A percentile compares a stretch with the other conserved stretches of the same genome.
These are phyloP conservation scores for Anseranas semipalmata DNA, from an alignment of 2,113 vertebrate genomes.

Conservation along the genomic window DNA sequence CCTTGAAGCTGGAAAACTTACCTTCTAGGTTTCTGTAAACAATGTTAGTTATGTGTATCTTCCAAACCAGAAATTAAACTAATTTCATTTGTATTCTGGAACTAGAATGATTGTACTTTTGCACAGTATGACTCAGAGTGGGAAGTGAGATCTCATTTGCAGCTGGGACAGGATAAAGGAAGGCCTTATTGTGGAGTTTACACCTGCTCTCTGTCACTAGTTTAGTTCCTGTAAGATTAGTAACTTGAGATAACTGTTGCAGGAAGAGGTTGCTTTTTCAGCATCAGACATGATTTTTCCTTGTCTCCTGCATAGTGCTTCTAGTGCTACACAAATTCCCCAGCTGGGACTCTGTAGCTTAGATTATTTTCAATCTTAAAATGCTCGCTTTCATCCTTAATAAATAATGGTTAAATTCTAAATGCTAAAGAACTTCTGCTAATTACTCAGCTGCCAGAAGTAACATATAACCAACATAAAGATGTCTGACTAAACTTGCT, in stretches of 20 bases:
- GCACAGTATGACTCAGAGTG: background rate
- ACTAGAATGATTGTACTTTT: background rate
- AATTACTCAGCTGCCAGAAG: fast-evolving
- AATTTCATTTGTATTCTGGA: background rate
- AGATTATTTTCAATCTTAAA: background rate
- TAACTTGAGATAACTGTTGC: background rate
- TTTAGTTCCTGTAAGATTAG: background rate
- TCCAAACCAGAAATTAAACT: background rate
- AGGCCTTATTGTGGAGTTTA: background rate
- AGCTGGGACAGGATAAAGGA: background rate
- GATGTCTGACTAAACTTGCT: background rate
- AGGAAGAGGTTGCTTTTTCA: background rate
- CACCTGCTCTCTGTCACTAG: background rate
- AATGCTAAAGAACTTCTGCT: background rate
- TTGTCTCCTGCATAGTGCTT: background rate
- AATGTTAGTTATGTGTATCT: background rate
- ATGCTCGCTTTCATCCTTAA: background rate
- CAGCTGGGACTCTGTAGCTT: background rate
- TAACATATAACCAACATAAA: background rate
- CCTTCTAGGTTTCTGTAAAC: background rate
- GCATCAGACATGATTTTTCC: background rate
- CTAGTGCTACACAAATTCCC: background rate
- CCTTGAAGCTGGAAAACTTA: background rate
- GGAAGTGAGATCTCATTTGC: background rate
- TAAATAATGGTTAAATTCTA: background rate